Conservation (phyloP, 2,797 vertebrate species). For the Denticeps clupeoides region DNA sequence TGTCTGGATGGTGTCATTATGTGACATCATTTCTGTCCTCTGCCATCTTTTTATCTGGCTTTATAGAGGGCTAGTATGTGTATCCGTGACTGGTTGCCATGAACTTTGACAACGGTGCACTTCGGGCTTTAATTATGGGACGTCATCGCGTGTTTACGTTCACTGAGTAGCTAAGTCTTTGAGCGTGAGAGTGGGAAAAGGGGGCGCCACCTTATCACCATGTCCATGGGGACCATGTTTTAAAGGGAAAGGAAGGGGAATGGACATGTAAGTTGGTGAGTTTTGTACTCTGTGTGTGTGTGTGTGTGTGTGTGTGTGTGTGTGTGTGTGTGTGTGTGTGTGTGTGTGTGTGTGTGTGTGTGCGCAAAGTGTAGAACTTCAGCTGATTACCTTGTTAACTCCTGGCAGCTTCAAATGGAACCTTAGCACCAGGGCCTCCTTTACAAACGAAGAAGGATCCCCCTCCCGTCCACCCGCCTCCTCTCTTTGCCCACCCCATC, state of each 20-base stretch:
- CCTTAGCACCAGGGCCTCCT: slow-evolving; percentile 77
- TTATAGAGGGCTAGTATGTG: too few species aligned
- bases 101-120: too few species aligned
- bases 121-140: too few species aligned
- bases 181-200: background rate
- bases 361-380: too few species aligned
- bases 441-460: slow-evolving; percentile 95
- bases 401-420: slow-evolving; percentile 76
- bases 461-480: background rate
- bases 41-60: too few species aligned
- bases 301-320: background rate
- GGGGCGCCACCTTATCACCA: background rate
- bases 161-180: slow-evolving; percentile 2
- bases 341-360: background rate
- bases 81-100: too few species aligned
- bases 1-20: too few species aligned
- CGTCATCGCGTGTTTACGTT: too few species aligned
- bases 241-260: background rate
- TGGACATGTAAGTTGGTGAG: background rate
- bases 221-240: too few species aligned
- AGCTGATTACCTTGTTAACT: background rate
- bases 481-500: slow-evolving; percentile 11
- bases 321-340: too few species aligned
- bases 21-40: too few species aligned
- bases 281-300: background rate